These are phyloP conservation scores for Polyploca ridens DNA, from an alignment of 2,888 invertebrate species.

Conservation along the genomic window DNA sequence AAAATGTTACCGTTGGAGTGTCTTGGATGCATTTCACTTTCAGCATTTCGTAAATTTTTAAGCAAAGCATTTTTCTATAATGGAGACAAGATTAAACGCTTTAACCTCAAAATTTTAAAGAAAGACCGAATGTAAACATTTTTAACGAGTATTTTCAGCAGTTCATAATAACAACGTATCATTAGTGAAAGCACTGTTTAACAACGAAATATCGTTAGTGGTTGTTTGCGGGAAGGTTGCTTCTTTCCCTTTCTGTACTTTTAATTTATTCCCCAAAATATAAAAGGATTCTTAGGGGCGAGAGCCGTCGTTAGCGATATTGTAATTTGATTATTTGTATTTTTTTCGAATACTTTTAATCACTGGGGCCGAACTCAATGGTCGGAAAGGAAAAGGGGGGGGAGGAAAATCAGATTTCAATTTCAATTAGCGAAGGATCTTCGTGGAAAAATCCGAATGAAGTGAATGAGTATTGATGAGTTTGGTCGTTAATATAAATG, in stretches of 20 bases:
- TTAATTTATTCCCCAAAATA: constrained; percentile 82
- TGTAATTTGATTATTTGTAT: constrained; percentile 86
- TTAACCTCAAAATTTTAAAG: neutral
- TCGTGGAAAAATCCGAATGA: constrained; percentile 71
- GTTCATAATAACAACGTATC: constrained; percentile 36
- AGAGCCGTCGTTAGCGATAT: constrained; percentile 82
- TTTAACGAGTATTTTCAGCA: constrained; percentile 23
- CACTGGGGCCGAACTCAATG: constrained; percentile 67
- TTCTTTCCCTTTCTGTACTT: constrained; percentile 67
- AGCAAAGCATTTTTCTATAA: too few species aligned
- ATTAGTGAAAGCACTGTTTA: constrained; percentile 36
- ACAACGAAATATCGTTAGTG: constrained; percentile 71
- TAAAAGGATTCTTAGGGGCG: constrained; percentile 82
- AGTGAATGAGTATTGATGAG: constrained; percentile 82
- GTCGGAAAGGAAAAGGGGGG: constrained; percentile 48
- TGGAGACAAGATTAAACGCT: too few species aligned
- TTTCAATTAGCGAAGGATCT: constrained; percentile 83
- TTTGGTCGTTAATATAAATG: constrained; percentile 78
- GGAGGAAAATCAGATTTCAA: constrained; percentile 83
- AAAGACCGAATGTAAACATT: neutral
- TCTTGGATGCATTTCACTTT: too few species aligned
- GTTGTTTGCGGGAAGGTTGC: constrained; percentile 66
- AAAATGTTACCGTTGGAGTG: too few species aligned
- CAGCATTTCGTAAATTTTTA: too few species aligned
- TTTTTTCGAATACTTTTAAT: constrained; percentile 84